Evolutionary conservation across 2,113 vertebrate species (phyloP).

Genomic region (Chlamydotis undulata): DNA sequence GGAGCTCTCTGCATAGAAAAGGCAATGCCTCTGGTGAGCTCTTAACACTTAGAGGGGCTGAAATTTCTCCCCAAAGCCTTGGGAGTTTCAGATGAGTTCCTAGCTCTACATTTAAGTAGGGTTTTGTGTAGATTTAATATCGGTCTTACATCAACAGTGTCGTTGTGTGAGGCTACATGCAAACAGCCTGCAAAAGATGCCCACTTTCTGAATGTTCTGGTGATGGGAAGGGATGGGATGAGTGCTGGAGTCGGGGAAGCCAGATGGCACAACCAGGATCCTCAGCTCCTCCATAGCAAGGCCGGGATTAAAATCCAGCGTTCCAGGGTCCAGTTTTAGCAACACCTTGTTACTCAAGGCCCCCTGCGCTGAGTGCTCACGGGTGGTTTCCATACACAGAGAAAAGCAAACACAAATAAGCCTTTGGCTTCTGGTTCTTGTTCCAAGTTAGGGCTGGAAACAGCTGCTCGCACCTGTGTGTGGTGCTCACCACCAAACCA

Average conservation of each 20-base stretch:
- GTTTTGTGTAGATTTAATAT: background rate
- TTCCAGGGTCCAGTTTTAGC: background rate
- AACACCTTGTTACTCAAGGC: background rate
- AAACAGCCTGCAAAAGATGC: background rate
- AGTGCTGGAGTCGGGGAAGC: fast-evolving
- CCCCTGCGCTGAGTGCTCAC: background rate
- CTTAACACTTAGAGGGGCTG: background rate
- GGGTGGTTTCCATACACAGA: background rate
- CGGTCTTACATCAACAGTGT: background rate
- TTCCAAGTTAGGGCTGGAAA: background rate
- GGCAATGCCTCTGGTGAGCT: background rate
- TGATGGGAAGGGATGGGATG: background rate
- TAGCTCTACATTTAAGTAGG: background rate
- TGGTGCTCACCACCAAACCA: background rate
- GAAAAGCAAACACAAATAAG: background rate
- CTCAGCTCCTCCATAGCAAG: background rate
- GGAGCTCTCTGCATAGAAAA: background rate
- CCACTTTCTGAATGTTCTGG: fast-evolving
- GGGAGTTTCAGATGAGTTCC: background rate
- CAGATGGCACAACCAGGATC: background rate
- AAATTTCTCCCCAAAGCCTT: background rate
- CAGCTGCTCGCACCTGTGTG: fast-evolving
- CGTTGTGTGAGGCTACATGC: fast-evolving
- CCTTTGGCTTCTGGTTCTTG: fast-evolving
- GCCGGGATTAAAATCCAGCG: background rate